Evolutionary conservation across 2,113 vertebrate species (phyloP), one percentile per base, ranked within the genome.

Genomic region (Pelecanoides urinatrix): DNA sequence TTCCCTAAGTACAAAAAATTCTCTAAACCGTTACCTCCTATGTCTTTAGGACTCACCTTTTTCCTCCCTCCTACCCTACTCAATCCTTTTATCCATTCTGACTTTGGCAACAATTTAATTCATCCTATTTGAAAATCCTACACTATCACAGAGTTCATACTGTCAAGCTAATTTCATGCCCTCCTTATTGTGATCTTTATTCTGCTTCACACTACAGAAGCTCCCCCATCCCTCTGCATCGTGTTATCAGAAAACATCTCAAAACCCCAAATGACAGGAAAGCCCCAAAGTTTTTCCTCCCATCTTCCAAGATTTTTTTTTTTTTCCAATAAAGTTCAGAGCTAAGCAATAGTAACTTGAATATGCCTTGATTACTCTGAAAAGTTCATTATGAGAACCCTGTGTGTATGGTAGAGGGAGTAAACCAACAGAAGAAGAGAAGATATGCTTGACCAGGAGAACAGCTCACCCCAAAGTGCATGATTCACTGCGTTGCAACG

Each of bases 61-160:
- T 85, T 42, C 49, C 42, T 83, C 45, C 42, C 29, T 90, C 38
- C 42, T 86, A 50, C 58, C 47, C 58, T n/a, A n/a, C 36, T 79
- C 45, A 76, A 13, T 79, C 25, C 14, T 45, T 68, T 34, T 11
- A 72, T 32, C 65, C 30, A 18, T 82, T 83, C 79, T 92, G 78
- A 55, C 59, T 96, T 86, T 71, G 75, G 47, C 72, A 95, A 83
- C 63, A 88, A 55, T 94, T 82, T 94, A 73, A 66, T 86, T 92
- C 14, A 47, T 22, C 27, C 44, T 86, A 42, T 92, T 93, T 80
- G 63, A 94, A 95, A 88, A 76, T 86, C 42, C 66, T 77, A 25
- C 1, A 4, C 29, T 62, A 77, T 56, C 44, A 55, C 14, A 19
- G 53, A 90, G 42, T 92, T 93, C 55, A 67, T 71, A 47, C 42